Evolutionary conservation across 2,113 vertebrate genomes (phyloP), one percentile per base, ranked within the genome.

Genomic region (Mormyrus iriodes): DNA sequence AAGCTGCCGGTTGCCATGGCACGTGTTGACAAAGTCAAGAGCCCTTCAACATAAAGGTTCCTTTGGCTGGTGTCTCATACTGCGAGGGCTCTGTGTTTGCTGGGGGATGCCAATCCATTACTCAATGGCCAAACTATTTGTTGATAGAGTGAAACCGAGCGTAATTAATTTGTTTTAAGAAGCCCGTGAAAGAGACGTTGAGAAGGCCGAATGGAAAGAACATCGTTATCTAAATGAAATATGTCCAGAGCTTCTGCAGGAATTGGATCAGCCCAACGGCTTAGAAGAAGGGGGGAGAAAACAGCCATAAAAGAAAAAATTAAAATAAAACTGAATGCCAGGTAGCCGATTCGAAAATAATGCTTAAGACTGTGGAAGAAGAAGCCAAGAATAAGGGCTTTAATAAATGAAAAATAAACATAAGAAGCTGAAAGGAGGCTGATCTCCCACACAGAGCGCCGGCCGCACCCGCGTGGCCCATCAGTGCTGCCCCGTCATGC

Each of bases 241-340:
- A 90, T 92, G 89, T 90, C 90, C 90, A 31, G 90, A 61, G 89
- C 86, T 88, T 91, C 89, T 92, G 91, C 89, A 90, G 85, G 85
- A 91, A 90, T 51, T 87, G 79, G 61, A 52, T 82, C 51, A 58
- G 19, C 51, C 84, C 31, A 86, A 87, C 31, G 15, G 39, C 27
- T 19, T 8, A 44, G 46, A 53, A 48, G 7, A 89, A 82, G 73
- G 31, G 31, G 27, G 35, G 1, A 3, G 19, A 65, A 42, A 19
- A 79, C 1, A 6, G 19, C 73, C 31, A 42, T 79, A 48, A 83
- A 27, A 61, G 51, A 53, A 49, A 21, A 87, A 86, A 87, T 31
- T 49, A 89, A 8, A 83, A 35, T 87, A 88, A 82, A 88, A 89
- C 3, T 48, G 19, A 42, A 44, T 65, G 86, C 86, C 86, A 61